Evolutionary conservation across 2,113 vertebrate genomes (phyloP).

Genomic region (Chaetorhynchus papuensis): DNA sequence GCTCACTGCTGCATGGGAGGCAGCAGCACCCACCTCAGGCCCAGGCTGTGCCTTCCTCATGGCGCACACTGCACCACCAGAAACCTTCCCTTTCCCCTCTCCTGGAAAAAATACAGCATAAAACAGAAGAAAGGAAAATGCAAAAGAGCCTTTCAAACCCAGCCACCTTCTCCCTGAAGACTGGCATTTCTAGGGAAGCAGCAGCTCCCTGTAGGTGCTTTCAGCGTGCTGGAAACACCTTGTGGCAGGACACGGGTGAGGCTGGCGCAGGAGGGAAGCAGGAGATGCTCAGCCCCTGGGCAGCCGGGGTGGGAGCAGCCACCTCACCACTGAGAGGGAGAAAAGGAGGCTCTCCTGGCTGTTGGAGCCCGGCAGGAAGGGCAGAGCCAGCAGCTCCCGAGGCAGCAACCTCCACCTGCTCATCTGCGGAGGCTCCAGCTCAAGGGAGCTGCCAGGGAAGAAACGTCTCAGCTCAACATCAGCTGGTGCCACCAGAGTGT

Average conservation of each 20-base stretch:
- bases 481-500: not conserved
- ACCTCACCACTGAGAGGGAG: not conserved
- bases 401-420: accelerated
- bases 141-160: not conserved
- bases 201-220: not conserved
- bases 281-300: not conserved
- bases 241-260: not conserved
- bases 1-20: not conserved
- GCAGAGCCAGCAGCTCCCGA: not conserved
- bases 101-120: not conserved
- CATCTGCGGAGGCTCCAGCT: accelerated
- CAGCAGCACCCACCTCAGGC: not conserved
- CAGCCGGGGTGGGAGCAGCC: not conserved
- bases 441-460: not conserved
- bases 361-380: not conserved
- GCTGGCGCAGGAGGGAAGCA: accelerated
- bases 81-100: not conserved
- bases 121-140: not conserved
- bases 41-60: not conserved
- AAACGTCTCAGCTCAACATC: not conserved
- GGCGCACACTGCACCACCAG: not conserved
- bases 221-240: not conserved
- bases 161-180: not conserved
- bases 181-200: not conserved
- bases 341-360: not conserved